Conservation (phyloP, 2,113 vertebrate genomes). For the Cepphus grylle region DNA sequence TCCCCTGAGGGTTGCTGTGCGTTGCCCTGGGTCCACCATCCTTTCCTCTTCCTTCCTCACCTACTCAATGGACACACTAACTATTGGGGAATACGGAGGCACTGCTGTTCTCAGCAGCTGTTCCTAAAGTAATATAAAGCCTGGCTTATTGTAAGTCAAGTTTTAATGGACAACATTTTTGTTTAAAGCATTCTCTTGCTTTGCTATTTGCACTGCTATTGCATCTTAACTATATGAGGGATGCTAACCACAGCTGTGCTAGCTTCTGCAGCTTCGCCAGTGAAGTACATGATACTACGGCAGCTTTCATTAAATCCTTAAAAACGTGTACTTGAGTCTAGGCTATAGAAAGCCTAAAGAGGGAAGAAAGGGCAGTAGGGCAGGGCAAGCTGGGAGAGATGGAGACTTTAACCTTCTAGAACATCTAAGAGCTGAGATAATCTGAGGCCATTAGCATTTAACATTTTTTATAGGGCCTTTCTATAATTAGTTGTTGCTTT, state of each 20-base stretch:
- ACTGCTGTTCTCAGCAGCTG: neutral
- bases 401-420: neutral
- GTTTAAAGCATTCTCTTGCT: neutral
- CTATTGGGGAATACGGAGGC: neutral
- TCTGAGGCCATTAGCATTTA: neutral
- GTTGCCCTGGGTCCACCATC: neutral
- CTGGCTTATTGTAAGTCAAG: neutral
- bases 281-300: neutral
- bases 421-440: neutral
- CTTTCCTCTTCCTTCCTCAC: neutral
- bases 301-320: neutral
- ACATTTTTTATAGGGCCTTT: neutral
- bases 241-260: neutral
- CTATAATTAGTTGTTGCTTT: neutral
- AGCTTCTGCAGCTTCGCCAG: neutral
- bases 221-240: neutral
- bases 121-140: neutral
- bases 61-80: neutral
- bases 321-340: neutral
- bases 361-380: neutral
- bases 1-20: rapidly evolving
- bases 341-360: neutral
- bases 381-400: neutral
- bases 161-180: neutral
- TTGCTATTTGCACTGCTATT: neutral